phyloP scores from a whole-genome alignment of 2,888 invertebrate species.

The Pheosia gnoma region DNA sequence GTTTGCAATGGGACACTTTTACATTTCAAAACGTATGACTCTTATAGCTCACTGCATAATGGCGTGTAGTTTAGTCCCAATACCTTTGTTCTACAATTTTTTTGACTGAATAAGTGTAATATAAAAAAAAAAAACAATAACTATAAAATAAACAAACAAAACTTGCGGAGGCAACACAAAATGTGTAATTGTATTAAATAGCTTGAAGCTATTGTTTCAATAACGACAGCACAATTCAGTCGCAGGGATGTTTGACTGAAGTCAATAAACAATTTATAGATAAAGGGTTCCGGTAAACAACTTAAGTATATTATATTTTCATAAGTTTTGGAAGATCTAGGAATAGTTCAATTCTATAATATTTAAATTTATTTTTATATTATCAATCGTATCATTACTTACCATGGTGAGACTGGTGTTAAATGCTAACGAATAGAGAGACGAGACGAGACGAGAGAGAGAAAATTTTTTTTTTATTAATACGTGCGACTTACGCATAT shows the following conservation, averaged over 20 bases:
- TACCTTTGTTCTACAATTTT: no score
- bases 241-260: conserved; percentile 10
- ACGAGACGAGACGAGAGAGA: no score
- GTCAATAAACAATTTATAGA: conserved; percentile 21
- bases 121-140: conserved; percentile 4
- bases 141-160: conserved; percentile 9
- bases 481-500: no score
- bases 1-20: no score
- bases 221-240: not conserved
- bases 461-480: no score
- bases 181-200: conserved; percentile 22
- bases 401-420: not conserved
- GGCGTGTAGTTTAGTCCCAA: no score
- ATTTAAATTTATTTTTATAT: no score
- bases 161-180: conserved; percentile 9
- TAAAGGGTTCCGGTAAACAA: conserved; percentile 6
- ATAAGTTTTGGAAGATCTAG: not conserved
- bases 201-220: conserved; percentile 14
- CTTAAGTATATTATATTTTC: not conserved
- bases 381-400: no score
- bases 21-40: no score
- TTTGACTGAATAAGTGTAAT: no score
- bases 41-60: no score
- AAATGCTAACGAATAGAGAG: no score
- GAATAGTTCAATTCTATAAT: not conserved